Evolutionary conservation across 2,797 vertebrate genomes (phyloP), one percentile per base, ranked within the genome.

Genomic region (Anolis apletophallus): DNA sequence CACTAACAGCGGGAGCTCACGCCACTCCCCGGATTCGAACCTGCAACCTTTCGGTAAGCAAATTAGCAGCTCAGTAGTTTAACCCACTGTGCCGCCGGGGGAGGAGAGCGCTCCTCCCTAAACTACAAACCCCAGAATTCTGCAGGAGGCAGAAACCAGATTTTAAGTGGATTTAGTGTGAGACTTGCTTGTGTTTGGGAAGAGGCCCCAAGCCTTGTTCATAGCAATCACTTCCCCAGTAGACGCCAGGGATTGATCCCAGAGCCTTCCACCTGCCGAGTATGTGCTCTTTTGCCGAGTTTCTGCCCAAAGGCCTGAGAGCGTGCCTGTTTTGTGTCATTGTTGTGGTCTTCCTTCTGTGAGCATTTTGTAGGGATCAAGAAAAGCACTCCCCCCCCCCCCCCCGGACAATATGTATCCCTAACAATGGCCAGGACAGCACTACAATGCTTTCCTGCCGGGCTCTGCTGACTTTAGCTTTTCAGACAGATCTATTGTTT

Each of bases 261-360:
- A 36, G 52, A 29, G 16, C 36, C 14, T 50, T 72, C 34, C 59
- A 23, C 21, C 11, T 32, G 52, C 64, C 46, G 23, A 72, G 5
- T 29, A 32, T 55, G 29, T 59, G 54, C 40, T 57, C 19, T 23
- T 9, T 14, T 19, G 7, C 68, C 52, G 54, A 50, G 23, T 55
- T 72, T n/a, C 36, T 50, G 55, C 78, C 68, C 29, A 50, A 54
- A 54, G 10, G 50, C 54, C 5, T 32, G n/a, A n/a, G 16, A 29
- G 55, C 11, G 1, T 80, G 26, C 71, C 77, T 86, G 57, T 80
- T 86, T 81, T 40, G 32, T 81, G 26, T 84, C 77, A 80, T 69
- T 23, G 9, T 12, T 32, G 0, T 67, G 46, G 46, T 61, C 0
- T 0, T 59, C 61, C 71, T 74, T 50, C n/a, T 57, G 40, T 16